Base-by-base conservation (phyloP, 1,140 invertebrate species). In the Euglossa dilemma region DNA sequence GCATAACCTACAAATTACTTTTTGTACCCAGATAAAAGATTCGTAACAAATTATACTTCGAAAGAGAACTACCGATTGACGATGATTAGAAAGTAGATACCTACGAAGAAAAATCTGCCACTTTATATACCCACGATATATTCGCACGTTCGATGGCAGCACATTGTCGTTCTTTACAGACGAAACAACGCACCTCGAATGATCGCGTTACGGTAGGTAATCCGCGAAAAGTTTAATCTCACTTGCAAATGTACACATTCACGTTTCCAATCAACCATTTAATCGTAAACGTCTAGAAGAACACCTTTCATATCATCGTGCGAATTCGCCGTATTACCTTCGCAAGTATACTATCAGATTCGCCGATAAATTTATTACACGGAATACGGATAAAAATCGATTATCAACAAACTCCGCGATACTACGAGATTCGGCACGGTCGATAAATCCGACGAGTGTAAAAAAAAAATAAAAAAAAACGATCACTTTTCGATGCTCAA, bases 201-300 rank as follows among this genome's bases (percentile, higher is more conserved):
- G n/a, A 14, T 69, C 20, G 36, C 74, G 16, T 45, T 63, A 64
- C 16, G 43, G 23, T 80, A 77, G 66, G 50, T 72, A 69, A 84
- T 63, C 45, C 56, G n/a, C 23, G 63, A 80, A 52, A 76, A 71
- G 25, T 23, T 71, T 54, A 45, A 85, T 76, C 75, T 61, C 2
- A 18, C 52, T 61, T 80, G 85, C 45, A 85, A 72, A 86, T 81
- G 72, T n/a, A 47, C 71, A 83, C 77, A 16, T 71, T 76, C 63
- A 75, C 85, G 57, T 54, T 16, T 18, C n/a, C 3, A 20, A 9
- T 43, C 45, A 12, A 4, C 36, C 52, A 25, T 9, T 52, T 47
- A 45, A 57, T 67, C 72, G 5, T 20, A 14, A 76, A 67, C 67
- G 57, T 69, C 63, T 28, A 6, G 43, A 14, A 4, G 20, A 75